Conservation (phyloP, 1,140 invertebrate species). For the Liolophura sinensis region DNA sequence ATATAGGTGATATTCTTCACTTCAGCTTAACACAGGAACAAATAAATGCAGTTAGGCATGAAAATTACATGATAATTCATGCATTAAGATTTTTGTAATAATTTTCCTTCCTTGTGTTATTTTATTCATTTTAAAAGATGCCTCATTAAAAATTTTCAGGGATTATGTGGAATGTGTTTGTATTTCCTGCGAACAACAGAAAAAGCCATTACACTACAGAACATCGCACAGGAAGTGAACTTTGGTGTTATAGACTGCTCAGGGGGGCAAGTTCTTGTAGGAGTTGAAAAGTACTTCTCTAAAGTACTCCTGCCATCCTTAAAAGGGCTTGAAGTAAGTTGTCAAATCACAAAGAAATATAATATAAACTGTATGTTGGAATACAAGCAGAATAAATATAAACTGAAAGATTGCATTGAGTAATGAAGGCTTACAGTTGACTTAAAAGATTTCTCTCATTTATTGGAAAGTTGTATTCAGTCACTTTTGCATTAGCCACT, state of each 20-base stretch:
- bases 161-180: conserved; percentile 83
- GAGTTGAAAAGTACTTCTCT: conserved; percentile 83
- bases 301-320: conserved; percentile 74
- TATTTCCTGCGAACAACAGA: conserved; percentile 83
- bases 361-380: too few relatives aligned
- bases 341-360: neutral
- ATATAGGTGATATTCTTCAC: too few relatives aligned
- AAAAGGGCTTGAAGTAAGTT: conserved; percentile 58
- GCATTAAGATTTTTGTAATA: too few relatives aligned
- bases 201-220: conserved; percentile 80
- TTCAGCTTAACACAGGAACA: too few relatives aligned
- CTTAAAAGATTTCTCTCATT: too few relatives aligned
- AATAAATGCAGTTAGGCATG: neutral
- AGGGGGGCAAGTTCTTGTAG: conserved; percentile 79
- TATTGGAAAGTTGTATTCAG: too few relatives aligned
- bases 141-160: conserved; percentile 39
- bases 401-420: neutral
- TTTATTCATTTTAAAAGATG: neutral
- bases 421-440: neutral
- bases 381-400: too few relatives aligned
- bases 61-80: too few relatives aligned
- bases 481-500: too few relatives aligned
- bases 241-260: conserved; percentile 82
- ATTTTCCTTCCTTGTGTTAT: too few relatives aligned
- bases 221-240: conserved; percentile 78